phyloP scores from a whole-genome alignment of 2,113 vertebrate species.

The Genyomyrus donnyi region DNA sequence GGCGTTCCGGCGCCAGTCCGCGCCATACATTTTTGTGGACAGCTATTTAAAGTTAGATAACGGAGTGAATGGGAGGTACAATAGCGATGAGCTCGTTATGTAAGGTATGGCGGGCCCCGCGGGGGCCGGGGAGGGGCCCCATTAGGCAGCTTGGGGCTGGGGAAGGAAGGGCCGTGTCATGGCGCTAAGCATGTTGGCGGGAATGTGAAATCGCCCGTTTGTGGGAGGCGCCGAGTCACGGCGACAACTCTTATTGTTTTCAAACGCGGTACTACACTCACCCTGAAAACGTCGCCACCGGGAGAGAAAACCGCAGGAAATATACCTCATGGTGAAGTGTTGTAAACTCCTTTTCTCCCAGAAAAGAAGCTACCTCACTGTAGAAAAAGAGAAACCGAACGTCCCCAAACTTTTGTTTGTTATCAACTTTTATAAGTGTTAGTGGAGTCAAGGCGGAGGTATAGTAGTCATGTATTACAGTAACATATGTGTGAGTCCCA shows the following conservation, averaged over 20 bases:
- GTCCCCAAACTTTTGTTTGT: background rate
- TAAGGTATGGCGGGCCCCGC: background rate
- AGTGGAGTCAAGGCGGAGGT: background rate
- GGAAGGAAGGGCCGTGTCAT: background rate
- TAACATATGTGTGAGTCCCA: background rate
- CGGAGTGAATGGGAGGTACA: constrained; percentile 14
- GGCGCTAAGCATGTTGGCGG: background rate
- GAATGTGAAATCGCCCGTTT: no score
- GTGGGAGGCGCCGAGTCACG: background rate
- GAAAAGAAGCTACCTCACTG: background rate
- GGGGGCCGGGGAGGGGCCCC: background rate
- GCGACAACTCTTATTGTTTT: background rate
- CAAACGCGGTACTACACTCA: background rate
- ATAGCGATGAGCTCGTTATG: background rate
- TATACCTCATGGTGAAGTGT: background rate
- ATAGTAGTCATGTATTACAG: background rate
- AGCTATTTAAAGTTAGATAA: constrained; percentile 21
- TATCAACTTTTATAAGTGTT: background rate
- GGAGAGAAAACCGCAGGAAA: background rate
- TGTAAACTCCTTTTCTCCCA: background rate
- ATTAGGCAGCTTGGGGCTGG: background rate
- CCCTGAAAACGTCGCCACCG: background rate
- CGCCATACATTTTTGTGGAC: constrained; percentile 18
- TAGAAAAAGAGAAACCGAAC: background rate
- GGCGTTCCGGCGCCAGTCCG: constrained; percentile 12